Evolutionary conservation across 30 jellyfish, hydroid and myxozoan genomes (phyloP).

Genomic region (Hydractinia echinata): DNA sequence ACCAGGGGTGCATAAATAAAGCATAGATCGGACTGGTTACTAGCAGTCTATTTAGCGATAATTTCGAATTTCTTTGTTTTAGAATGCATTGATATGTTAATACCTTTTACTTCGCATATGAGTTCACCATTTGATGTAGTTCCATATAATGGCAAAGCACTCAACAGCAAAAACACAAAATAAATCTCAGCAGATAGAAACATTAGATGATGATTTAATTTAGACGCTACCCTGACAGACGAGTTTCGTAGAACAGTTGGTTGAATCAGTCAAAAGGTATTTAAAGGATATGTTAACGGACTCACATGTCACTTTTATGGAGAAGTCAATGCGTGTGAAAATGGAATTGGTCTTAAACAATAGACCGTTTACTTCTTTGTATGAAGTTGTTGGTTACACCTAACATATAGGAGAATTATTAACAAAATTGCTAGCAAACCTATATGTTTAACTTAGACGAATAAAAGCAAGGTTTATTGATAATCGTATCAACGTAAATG

Average conservation of each 20-base stretch:
- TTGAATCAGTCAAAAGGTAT: too few species aligned
- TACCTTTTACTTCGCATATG: not conserved
- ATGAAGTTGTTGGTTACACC: not conserved
- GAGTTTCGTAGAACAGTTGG: too few species aligned
- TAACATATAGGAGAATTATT: not conserved
- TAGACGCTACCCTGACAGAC: slow-evolving; percentile 6
- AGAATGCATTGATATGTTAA: not conserved
- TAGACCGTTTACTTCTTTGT: slow-evolving; percentile 2
- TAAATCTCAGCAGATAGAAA: not conserved
- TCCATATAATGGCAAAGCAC: slow-evolving; percentile 1
- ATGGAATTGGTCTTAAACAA: not conserved
- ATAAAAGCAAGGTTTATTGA: too few species aligned
- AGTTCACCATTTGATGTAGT: not conserved
- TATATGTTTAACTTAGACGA: too few species aligned
- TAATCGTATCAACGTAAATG: not conserved
- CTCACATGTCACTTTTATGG: not conserved
- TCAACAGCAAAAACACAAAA: not conserved
- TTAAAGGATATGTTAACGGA: not conserved
- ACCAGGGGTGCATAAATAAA: not conserved
- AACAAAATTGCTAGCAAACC: not conserved
- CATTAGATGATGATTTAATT: not conserved
- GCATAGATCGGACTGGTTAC: slow-evolving; percentile 1
- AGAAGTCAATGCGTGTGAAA: not conserved
- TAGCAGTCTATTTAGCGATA: not conserved
- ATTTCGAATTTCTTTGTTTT: not conserved